Conservation (phyloP, 2,888 invertebrate species). For the Tinea trinotella region DNA sequence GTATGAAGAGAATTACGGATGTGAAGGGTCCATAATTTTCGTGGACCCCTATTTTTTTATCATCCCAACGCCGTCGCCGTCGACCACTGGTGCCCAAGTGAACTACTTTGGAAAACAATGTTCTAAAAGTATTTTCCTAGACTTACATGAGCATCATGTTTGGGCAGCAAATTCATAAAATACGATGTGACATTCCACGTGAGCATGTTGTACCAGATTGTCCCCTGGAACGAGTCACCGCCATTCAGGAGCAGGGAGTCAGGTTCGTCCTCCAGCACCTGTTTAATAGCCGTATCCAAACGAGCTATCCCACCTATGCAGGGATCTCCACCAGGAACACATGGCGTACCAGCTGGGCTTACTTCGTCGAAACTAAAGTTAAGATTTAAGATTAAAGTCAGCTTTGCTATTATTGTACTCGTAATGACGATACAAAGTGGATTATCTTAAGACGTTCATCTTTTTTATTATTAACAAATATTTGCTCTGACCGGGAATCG, state of each 20-base stretch:
- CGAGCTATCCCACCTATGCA: slow-evolving; percentile 83
- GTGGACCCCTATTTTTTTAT: too few relatives aligned
- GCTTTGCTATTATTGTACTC: too few relatives aligned
- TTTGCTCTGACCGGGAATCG: too few relatives aligned
- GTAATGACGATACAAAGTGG: too few relatives aligned
- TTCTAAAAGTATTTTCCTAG: neutral
- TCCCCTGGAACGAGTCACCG: slow-evolving; percentile 78
- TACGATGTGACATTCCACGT: slow-evolving; percentile 80
- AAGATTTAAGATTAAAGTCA: too few relatives aligned
- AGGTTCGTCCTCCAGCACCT: slow-evolving; percentile 68
- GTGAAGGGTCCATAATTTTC: too few relatives aligned
- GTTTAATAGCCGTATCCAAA: slow-evolving; percentile 71
- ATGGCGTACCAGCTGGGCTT: slow-evolving; percentile 68
- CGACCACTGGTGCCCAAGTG: too few relatives aligned
- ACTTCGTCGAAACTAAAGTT: slow-evolving; percentile 78
- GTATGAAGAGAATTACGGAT: too few relatives aligned
- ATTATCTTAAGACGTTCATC: too few relatives aligned
- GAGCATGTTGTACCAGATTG: slow-evolving; percentile 83
- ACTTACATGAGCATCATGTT: slow-evolving; percentile 82
- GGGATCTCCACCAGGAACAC: slow-evolving; percentile 49
- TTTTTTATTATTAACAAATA: too few relatives aligned
- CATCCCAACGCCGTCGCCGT: too few relatives aligned
- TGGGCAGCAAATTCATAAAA: slow-evolving; percentile 81
- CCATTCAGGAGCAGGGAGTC: slow-evolving; percentile 76
- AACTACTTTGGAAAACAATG: too few relatives aligned